phyloP scores from a whole-genome alignment of 2,888 invertebrate genomes.

The Bellardia bayeri region DNA sequence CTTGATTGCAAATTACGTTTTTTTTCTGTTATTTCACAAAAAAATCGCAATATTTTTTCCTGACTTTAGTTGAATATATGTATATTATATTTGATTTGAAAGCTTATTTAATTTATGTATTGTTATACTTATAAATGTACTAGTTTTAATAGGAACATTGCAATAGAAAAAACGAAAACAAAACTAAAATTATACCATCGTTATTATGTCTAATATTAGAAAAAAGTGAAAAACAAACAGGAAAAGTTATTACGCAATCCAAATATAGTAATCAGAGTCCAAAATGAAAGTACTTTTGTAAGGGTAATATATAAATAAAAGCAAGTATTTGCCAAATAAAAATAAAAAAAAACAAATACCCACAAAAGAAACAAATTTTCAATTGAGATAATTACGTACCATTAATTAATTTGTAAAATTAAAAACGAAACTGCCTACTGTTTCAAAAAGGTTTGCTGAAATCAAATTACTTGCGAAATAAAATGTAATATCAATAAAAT shows the following conservation, averaged over 20 bases:
- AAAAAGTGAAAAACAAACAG: slow-evolving; percentile 18
- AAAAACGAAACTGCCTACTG: neutral
- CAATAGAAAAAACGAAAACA: slow-evolving; percentile 13
- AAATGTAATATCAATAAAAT: too few relatives aligned
- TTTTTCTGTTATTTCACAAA: slow-evolving; percentile 24
- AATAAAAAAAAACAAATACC: neutral
- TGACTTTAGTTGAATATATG: slow-evolving; percentile 21
- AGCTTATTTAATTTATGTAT: slow-evolving; percentile 47
- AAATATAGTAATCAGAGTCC: slow-evolving; percentile 2
- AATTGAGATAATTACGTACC: neutral
- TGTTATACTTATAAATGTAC: slow-evolving; percentile 7
- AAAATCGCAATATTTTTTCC: slow-evolving; percentile 13
- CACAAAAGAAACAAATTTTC: neutral
- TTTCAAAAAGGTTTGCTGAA: neutral
- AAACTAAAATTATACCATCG: slow-evolving; percentile 46
- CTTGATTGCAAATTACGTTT: slow-evolving; percentile 63
- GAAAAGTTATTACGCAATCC: slow-evolving; percentile 59
- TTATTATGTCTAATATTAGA: neutral
- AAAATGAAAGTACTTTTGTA: slow-evolving; percentile 38
- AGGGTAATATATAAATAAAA: neutral
- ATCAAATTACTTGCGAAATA: neutral
- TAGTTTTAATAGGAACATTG: slow-evolving; percentile 52
- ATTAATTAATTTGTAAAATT: neutral
- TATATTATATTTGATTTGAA: slow-evolving; percentile 31
- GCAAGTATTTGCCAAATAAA: slow-evolving; percentile 11